Evolutionary conservation across 2,113 vertebrate species (phyloP), one percentile per base, ranked within the genome.

Genomic region (Zingel zingel): DNA sequence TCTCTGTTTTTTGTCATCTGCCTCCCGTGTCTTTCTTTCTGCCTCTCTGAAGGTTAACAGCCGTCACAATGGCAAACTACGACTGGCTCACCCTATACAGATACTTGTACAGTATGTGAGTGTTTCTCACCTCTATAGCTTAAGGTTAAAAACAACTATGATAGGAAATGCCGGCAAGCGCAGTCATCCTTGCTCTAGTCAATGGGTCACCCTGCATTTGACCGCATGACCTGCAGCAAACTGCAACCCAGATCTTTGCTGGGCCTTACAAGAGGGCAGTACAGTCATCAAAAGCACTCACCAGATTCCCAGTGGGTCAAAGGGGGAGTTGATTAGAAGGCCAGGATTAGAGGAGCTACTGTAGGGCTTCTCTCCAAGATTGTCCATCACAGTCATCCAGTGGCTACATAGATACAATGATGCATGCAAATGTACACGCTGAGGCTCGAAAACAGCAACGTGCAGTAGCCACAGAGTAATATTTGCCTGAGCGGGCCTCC

Each of bases 31-130:
- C 47, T 81, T 81, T 61, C 84, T 89, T 78, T 56, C 77, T 33
- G 1, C 19, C 75, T 84, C 86, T 79, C 71, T 74, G 45, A 88
- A 87, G 80, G 90, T 90, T 83, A 77, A 65, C 67, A 74, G 63
- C 54, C 82, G 45, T 79, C 69, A 70, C 68, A 53, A 79, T 10
- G 63, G 75, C 16, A 86, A 84, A 74, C 51, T 45, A 69, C 15
- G 14, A 45, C 33, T 14, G 50, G 5, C 57, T 73, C 30, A 1
- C 21, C 57, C 10, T 64, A 13, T n/a, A 57, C 9, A 50, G 23
- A 77, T 48, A n/a, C 82, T 57, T 43, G 30, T 15, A 48, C n/a
- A 69, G 54, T 54, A 53, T 56, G 47, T 1, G 23, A 57, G 43
- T 47, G 58, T 74, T 59, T 76, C 77, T 74, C 50, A 50, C 57